Percentiles rank a stretch among this genome's conserved stretches.
Evolutionary conservation across 2,888 invertebrate species (phyloP).

Genomic region (Helicoverpa assulta): DNA sequence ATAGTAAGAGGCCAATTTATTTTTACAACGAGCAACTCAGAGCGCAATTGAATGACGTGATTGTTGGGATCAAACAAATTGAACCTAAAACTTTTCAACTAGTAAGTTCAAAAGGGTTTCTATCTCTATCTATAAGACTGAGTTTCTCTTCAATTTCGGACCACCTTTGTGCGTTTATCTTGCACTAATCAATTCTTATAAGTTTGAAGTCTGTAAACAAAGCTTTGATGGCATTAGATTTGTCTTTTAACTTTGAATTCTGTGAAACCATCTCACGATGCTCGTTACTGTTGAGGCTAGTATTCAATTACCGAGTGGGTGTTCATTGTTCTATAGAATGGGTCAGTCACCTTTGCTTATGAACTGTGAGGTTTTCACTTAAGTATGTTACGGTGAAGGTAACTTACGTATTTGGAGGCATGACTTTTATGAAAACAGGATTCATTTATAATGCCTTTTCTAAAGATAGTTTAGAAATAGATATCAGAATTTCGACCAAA

Average conservation of each 20-base stretch:
- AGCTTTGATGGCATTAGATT: neutral
- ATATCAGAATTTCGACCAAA: no score
- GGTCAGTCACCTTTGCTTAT: conserved; percentile 11
- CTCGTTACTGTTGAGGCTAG: neutral
- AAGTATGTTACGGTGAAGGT: neutral
- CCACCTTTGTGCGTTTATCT: conserved; percentile 1
- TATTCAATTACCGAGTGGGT: conserved; percentile 1
- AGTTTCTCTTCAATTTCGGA: neutral
- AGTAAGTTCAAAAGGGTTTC: neutral
- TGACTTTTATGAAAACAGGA: no score
- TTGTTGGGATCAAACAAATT: neutral
- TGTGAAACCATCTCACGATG: neutral
- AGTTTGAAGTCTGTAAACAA: conserved; percentile 2
- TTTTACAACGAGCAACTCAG: neutral
- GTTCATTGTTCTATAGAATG: conserved; percentile 4
- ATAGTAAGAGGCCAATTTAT: neutral
- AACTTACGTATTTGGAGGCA: neutral
- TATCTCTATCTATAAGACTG: neutral
- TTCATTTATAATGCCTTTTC: no score
- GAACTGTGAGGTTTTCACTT: neutral
- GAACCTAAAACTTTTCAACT: neutral
- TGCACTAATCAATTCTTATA: conserved; percentile 1
- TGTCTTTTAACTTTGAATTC: neutral
- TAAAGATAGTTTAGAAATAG: no score
- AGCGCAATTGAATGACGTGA: neutral